phyloP scores from a whole-genome alignment of 2,797 vertebrate species.

The Coranthus polyacanthus region DNA sequence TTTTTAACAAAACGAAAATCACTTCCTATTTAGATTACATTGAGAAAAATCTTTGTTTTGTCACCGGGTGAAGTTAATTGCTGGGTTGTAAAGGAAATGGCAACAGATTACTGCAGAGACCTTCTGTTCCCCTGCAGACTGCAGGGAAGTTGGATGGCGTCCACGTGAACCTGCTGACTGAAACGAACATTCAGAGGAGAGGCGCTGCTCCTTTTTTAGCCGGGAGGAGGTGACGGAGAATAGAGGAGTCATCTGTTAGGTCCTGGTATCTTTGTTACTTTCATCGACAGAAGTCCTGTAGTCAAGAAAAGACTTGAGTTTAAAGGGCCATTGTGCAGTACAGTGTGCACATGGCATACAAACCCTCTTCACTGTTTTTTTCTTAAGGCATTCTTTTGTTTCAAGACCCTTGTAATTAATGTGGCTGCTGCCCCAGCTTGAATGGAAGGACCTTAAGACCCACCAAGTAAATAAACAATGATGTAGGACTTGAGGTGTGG shows the following conservation, averaged over 20 bases:
- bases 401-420: not conserved
- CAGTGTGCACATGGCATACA: constrained; percentile 6
- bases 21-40: constrained; percentile 64
- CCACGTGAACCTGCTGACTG: constrained; percentile 78
- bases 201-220: constrained; percentile 47
- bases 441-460: not conserved
- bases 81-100: constrained; percentile 70
- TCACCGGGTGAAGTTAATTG: constrained; percentile 75
- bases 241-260: constrained; percentile 45
- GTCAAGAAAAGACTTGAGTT: constrained; percentile 30
- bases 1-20: constrained; percentile 69
- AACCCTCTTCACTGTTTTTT: not conserved
- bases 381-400: not conserved
- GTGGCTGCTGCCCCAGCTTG: not conserved
- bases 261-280: constrained; percentile 47
- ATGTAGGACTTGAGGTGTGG: not conserved
- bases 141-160: constrained; percentile 68
- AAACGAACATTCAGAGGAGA: constrained; percentile 61
- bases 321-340: constrained; percentile 23
- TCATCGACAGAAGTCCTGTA: constrained; percentile 33
- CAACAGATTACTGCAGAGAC: constrained; percentile 73
- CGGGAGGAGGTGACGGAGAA: constrained; percentile 37
- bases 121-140: constrained; percentile 74
- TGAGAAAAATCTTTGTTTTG: constrained; percentile 73
- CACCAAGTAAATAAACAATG: not conserved